Evolutionary conservation across 2,113 vertebrate species (phyloP).

Genomic region (Sapayoa aenigma): DNA sequence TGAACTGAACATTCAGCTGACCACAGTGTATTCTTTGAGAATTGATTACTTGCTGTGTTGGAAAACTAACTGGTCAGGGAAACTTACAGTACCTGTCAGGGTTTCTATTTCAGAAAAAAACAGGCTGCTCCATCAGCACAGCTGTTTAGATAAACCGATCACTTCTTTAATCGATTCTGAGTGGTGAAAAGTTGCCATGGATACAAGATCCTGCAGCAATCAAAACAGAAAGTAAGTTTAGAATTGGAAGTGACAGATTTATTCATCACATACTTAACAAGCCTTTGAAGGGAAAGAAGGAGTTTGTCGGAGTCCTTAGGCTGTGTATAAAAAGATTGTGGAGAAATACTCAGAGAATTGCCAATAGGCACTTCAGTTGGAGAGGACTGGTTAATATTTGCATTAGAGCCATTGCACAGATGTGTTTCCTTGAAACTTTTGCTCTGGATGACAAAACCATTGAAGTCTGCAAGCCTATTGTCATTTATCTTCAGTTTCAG

Average conservation of each 20-base stretch:
- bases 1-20: not conserved
- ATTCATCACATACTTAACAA: conserved; percentile 81
- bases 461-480: conserved; percentile 18
- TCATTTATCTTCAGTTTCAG: not conserved
- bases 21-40: not conserved
- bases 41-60: conserved; percentile 27
- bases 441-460: conserved; percentile 51
- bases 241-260: conserved; percentile 83
- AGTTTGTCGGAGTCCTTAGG: conserved; percentile 74
- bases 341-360: conserved; percentile 67
- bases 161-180: conserved; percentile 76
- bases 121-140: conserved; percentile 66
- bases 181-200: conserved; percentile 81
- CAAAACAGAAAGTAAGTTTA: conserved; percentile 76
- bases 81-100: conserved; percentile 51
- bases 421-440: conserved; percentile 67
- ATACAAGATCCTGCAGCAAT: conserved; percentile 74
- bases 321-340: conserved; percentile 72
- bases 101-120: conserved; percentile 63
- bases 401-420: conserved; percentile 57
- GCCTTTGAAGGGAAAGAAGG: conserved; percentile 74
- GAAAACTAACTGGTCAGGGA: conserved; percentile 43
- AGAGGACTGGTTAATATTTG: conserved; percentile 59
- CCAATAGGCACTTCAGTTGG: conserved; percentile 66
- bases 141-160: conserved; percentile 73